Evolutionary conservation across 2,797 vertebrate genomes (phyloP), one percentile per base, ranked within the genome.

Genomic region (Acrossocheilus wenchowensis): DNA sequence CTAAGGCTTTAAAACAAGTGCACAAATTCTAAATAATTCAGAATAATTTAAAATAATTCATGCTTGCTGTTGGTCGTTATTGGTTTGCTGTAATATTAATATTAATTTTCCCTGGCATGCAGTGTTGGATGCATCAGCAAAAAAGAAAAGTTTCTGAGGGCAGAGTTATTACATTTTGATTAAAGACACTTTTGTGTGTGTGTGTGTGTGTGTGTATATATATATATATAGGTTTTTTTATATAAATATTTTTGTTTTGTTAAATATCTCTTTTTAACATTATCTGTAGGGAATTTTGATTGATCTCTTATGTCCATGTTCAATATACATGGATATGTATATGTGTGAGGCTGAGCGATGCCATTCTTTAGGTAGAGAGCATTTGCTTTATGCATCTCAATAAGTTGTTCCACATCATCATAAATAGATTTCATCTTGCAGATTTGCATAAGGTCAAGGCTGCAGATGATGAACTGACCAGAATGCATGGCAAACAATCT

Each of bases 391-490:
- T 86, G 88, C 82, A 89, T 89, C 34, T 86, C 72, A 89, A 90
- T 89, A 83, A 90, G 85, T 62, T 54, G 75, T 83, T 41, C 73
- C 78, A 85, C 48, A 78, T 83, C 87, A 87, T 87, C 83, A 81
- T 87, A 88, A 89, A 88, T 87, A 88, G 82, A 87, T 90, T 83
- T 86, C 81, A 88, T 87, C 87, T 84, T 43, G 17, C 78, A 88
- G 30, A 91, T 90, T 90, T 87, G 81, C 88, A 86, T 87, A 90
- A 90, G 88, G 89, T 91, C 89, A 89, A 39, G n/a, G 86, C 87
- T 86, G 86, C 85, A 87, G 83, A 84, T 90, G 69, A 82, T 86
- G 85, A 83, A 82, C 79, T 86, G 82, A 87, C 89, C 88, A 89
- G 83, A 71, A 78, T 89, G 83, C 87, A 88, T 77, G 87, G 81